phyloP scores from a whole-genome alignment of 1,140 invertebrate species.

The Drepana arcuata region DNA sequence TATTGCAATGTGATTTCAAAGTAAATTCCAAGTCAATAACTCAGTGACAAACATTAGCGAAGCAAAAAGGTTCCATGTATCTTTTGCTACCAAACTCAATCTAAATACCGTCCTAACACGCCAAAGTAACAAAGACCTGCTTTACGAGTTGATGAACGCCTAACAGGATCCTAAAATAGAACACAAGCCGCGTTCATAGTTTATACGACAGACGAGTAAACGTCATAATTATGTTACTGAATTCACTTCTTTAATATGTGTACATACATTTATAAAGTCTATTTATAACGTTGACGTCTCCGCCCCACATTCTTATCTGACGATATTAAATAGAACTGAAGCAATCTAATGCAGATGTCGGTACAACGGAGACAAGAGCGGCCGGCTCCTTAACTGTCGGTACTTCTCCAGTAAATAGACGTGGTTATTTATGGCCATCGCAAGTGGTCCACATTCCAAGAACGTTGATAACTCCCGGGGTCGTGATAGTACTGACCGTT shows the following conservation, averaged over 20 bases:
- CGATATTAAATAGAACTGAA: constrained; percentile 28
- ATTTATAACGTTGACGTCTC: constrained; percentile 58
- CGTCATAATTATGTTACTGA: constrained; percentile 27
- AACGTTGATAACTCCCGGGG: too few relatives aligned
- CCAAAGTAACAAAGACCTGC: constrained; percentile 14
- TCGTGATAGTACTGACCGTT: too few relatives aligned
- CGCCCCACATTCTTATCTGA: constrained; percentile 58
- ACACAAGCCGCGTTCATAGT: constrained; percentile 19
- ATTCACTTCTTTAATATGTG: constrained; percentile 37
- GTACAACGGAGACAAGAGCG: constrained; percentile 13
- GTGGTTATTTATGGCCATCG: too few relatives aligned
- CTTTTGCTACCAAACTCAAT: too few relatives aligned
- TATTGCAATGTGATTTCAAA: too few relatives aligned
- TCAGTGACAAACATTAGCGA: too few relatives aligned
- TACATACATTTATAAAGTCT: constrained; percentile 37
- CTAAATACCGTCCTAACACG: too few relatives aligned
- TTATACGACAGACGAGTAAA: constrained; percentile 16
- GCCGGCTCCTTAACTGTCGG: not conserved
- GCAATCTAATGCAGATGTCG: constrained; percentile 40
- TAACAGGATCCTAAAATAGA: constrained; percentile 15
- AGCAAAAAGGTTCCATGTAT: too few relatives aligned
- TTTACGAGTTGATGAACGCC: constrained; percentile 13
- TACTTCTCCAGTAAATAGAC: too few relatives aligned
- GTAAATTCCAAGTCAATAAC: too few relatives aligned
- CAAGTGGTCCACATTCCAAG: too few relatives aligned